Evolutionary conservation across 2,113 vertebrate species (phyloP), one percentile per base, ranked within the genome.

Genomic region (Sinocyclocheilus anshuiensis): DNA sequence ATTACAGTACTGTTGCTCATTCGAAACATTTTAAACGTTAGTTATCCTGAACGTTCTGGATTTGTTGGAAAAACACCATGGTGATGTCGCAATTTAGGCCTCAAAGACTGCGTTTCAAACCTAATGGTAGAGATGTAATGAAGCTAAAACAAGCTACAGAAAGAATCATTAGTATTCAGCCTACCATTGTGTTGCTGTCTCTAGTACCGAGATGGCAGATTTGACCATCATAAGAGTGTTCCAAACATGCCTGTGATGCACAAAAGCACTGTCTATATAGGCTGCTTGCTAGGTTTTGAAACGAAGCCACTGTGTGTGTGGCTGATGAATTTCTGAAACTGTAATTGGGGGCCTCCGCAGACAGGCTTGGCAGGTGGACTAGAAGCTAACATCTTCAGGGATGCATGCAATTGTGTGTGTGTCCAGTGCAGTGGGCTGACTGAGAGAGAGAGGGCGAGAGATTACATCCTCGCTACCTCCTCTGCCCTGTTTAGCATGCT

Each of bases 281-380:
- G 4, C 18, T 10, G 29, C 33, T 24, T 16, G 4, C 78, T 59
- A 39, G 22, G 12, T 24, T 81, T 63, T 24, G 4, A 65, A 81
- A 39, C 26, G 7, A 33, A 59, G 50, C 78, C 59, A 9, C 6
- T 69, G 80, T 82, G 42, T 79, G 53, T 69, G 63, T 53, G 42
- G 63, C 80, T 29, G 16, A 69, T 69, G 16, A 26, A 67, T 69
- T 81, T 82, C 24, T 20, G 61, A 50, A 42, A 69, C 80, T 50
- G 80, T 82, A 69, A 69, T 82, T 82, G 63, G n/a, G 39, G 39
- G n/a, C 63, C 80, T 82, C 80, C 1, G 22, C 78, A 65, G 57
- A 81, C 78, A 24, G 57, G 18, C 57, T 81, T 79, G 45, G 77
- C 65, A 57, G 84, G 84, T 72, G 65, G 84, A 78, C 45, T 42